phyloP scores from a whole-genome alignment of 2,797 vertebrate genomes.

The Pteronotus mesoamericanus region DNA sequence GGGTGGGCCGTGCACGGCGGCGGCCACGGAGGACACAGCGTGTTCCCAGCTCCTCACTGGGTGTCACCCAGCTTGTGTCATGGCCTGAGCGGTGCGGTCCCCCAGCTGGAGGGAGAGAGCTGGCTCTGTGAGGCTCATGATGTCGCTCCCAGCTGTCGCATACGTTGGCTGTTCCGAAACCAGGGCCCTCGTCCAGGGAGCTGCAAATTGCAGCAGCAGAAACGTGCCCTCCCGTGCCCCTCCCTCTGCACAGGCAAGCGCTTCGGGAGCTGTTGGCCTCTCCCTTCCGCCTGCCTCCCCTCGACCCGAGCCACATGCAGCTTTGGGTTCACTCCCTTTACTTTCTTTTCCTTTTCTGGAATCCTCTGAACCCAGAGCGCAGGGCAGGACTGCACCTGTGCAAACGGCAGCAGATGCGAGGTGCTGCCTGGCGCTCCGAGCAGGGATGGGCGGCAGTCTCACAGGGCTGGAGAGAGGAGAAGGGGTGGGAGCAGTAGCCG shows the following conservation, averaged over 20 bases:
- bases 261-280: not conserved
- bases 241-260: not conserved
- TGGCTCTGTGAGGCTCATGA: slow-evolving; percentile 78
- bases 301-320: not conserved
- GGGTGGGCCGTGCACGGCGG: not conserved
- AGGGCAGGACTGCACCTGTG: not conserved
- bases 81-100: fast-evolving
- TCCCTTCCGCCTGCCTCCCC: not conserved
- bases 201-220: not conserved
- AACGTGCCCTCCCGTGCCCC: not conserved
- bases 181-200: not conserved
- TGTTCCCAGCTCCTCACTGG: not conserved
- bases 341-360: not conserved
- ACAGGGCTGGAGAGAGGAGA: slow-evolving; percentile 34
- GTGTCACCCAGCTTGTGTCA: not conserved
- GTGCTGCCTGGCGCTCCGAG: slow-evolving; percentile 2
- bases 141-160: slow-evolving; percentile 80
- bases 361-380: not conserved
- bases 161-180: slow-evolving; percentile 43
- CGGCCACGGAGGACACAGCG: not conserved
- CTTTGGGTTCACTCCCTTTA: not conserved
- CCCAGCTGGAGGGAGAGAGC: slow-evolving; percentile 78
- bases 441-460: slow-evolving; percentile 17
- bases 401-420: not conserved
- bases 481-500: slow-evolving; percentile 55